Evolutionary conservation across 2,113 vertebrate species (phyloP).

Genomic region (Vicugna pacos): DNA sequence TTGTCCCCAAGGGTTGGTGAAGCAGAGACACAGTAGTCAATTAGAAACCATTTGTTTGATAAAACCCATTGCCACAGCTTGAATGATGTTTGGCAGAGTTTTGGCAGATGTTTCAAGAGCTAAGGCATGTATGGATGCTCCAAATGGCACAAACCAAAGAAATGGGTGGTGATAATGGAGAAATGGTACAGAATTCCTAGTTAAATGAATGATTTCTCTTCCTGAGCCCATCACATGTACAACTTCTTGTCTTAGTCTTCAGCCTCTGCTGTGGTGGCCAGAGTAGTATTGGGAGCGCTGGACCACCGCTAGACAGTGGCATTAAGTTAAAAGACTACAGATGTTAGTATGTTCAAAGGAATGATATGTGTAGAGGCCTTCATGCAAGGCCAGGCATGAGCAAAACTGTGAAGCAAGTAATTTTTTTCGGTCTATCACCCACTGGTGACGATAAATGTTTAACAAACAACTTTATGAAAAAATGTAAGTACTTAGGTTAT

Average conservation of each 20-base stretch:
- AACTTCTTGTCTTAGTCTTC: background rate
- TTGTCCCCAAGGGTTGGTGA: background rate
- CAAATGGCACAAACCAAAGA: background rate
- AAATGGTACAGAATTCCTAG: background rate
- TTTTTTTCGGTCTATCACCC: background rate
- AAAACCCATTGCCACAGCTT: background rate
- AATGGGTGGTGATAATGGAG: background rate
- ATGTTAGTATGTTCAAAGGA: background rate
- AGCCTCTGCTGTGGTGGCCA: background rate
- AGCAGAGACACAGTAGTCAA: background rate
- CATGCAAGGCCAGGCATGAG: background rate
- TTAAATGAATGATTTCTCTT: background rate
- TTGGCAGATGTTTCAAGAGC: background rate
- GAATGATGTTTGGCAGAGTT: background rate
- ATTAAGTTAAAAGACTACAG: background rate
- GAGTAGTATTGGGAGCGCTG: background rate
- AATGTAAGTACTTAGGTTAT: background rate
- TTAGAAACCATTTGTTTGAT: background rate
- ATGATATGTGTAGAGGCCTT: background rate
- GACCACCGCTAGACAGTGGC: fast-evolving
- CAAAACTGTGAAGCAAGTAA: background rate
- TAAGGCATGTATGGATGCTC: background rate
- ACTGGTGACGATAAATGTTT: background rate
- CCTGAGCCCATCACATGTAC: background rate
- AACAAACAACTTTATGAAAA: background rate